phyloP scores from a whole-genome alignment of 2,888 invertebrate genomes.

The Morpho achilles region DNA sequence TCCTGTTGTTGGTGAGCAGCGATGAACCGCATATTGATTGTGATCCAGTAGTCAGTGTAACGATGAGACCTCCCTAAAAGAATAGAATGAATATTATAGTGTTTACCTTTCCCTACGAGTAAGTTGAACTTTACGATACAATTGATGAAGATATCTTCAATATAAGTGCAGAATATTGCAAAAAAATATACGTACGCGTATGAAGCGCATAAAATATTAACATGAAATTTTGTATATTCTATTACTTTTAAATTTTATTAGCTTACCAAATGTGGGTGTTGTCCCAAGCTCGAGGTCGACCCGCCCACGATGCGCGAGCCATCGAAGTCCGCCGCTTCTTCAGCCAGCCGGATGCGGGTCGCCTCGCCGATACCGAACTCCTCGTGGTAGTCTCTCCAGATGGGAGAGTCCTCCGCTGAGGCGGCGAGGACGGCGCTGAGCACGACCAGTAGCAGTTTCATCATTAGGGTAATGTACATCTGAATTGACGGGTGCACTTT shows the following conservation, averaged over 20 bases:
- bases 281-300: slow-evolving; percentile 26
- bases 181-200: no score
- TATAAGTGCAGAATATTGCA: no score
- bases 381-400: slow-evolving; percentile 37
- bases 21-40: slow-evolving; percentile 47
- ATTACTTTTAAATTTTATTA: neutral
- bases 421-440: slow-evolving; percentile 18
- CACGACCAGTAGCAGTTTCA: slow-evolving; percentile 25
- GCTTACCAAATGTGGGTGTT: slow-evolving; percentile 34
- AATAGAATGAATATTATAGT: neutral
- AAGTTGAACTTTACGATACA: no score
- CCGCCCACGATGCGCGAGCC: slow-evolving; percentile 42
- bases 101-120: no score
- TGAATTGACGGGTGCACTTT: no score
- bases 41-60: slow-evolving; percentile 34
- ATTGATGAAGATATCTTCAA: no score
- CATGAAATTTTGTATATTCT: no score
- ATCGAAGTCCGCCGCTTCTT: slow-evolving; percentile 33
- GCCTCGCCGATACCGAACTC: slow-evolving; percentile 40
- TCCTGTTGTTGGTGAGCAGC: slow-evolving; percentile 39
- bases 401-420: slow-evolving; percentile 24
- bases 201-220: no score
- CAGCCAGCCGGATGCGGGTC: slow-evolving; percentile 32
- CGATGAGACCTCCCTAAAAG: slow-evolving; percentile 40
- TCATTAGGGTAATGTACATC: neutral